Base-by-base conservation (phyloP, 1,140 invertebrate genomes). In the Trichomalopsis sarcophagae region DNA sequence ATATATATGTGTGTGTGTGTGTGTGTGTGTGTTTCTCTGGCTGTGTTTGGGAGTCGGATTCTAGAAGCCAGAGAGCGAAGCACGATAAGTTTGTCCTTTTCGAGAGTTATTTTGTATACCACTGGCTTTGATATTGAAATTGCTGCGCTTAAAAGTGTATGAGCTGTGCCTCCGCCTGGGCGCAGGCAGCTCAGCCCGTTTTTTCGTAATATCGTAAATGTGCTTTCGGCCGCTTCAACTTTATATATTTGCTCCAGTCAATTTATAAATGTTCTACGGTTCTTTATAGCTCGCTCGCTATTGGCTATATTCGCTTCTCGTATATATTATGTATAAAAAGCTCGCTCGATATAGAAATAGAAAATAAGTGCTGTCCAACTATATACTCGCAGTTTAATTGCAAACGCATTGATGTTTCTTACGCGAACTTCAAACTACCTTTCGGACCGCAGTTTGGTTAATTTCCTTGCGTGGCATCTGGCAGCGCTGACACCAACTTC, bases 91-190 rank as follows among this genome's bases (percentile, higher is more conserved):
- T 83, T n/a, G 23, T 47, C 74, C n/a, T 76, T 76, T 77, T 76
- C 14, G 40, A 40, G 11, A 79, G 66, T 84, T 44, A 81, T 75
- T 79, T 66, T 84, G 73, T 76, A 81, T 40, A 50, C 68, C 3
- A 10, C 71, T 50, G 73, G 81, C 36, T 76, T 81, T 81, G 30
- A 81, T 85, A 81, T 76, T 50, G 27, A 81, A 85, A 85, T 77
- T 40, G 71, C 44, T 66, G 14, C 13, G 36, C 21, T 75, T 75
- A 33, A 74, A 74, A 74, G 33, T 40, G 14, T 33, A 74, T 74
- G 14, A 74, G 33, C 13, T 74, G 27, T 27, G 13, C 5, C 33
- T 71, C 23, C 5, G 9, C 2, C 71, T 17, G 13, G 21, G 50
- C 50, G 2, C 50, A 5, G 0, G 3, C 17, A 4, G 3, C 17